phyloP scores from a whole-genome alignment of 2,113 vertebrate genomes.

The Melanostigma gelatinosum region DNA sequence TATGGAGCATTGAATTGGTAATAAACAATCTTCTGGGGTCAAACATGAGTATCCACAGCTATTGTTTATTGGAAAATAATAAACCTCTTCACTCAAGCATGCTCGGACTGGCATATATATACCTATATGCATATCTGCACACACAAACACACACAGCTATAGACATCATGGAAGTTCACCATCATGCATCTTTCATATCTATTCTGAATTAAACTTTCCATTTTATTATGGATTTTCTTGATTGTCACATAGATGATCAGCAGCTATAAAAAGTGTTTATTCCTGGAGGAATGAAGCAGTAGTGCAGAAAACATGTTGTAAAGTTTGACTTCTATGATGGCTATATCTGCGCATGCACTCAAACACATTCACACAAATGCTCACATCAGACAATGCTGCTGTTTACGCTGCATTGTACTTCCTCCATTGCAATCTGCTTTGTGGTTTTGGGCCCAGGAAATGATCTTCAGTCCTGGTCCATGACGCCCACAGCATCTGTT shows the following conservation, averaged over 20 bases:
- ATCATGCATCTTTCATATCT: slow-evolving; percentile 1
- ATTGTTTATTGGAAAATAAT: slow-evolving; percentile 69
- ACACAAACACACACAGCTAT: slow-evolving; percentile 43
- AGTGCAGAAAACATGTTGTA: slow-evolving; percentile 6
- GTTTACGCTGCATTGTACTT: not conserved
- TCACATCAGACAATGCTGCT: slow-evolving; percentile 21
- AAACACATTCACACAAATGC: slow-evolving; percentile 18
- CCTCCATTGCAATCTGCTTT: not conserved
- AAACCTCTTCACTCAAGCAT: slow-evolving; percentile 53
- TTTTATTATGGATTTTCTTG: not conserved
- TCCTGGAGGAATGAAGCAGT: not conserved
- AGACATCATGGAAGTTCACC: slow-evolving; percentile 43
- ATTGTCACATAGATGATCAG: slow-evolving; percentile 15
- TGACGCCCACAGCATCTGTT: slow-evolving; percentile 7
- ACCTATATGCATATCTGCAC: slow-evolving; percentile 24
- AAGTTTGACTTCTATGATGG: slow-evolving; percentile 36
- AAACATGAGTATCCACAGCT: slow-evolving; percentile 34
- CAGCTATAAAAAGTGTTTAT: not conserved
- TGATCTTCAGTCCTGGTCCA: not conserved
- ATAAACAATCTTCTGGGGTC: slow-evolving; percentile 21
- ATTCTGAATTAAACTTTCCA: not conserved
- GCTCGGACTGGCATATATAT: slow-evolving; percentile 43
- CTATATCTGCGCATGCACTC: slow-evolving; percentile 34
- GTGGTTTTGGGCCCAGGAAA: not conserved
- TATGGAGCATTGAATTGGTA: slow-evolving; percentile 2